Conservation (phyloP, 2,113 vertebrate species). For the Lophura nycthemera region DNA sequence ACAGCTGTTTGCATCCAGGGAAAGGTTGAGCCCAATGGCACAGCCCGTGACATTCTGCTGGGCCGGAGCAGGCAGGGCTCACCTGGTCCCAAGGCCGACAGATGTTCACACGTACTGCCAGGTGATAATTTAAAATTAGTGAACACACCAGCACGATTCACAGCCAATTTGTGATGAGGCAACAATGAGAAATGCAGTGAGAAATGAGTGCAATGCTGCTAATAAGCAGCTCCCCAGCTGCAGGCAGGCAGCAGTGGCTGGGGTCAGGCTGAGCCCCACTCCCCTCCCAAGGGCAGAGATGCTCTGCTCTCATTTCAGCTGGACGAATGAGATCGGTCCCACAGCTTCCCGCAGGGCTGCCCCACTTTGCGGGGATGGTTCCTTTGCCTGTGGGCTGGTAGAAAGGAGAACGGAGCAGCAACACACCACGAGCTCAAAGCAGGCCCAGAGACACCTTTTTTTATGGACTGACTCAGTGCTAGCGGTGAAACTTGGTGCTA, state of each 20-base stretch:
- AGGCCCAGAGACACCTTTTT: neutral
- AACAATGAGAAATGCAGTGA: neutral
- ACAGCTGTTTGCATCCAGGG: neutral
- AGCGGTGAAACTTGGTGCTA: neutral
- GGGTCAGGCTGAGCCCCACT: neutral
- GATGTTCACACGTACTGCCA: neutral
- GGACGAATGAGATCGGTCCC: neutral
- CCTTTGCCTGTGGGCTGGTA: neutral
- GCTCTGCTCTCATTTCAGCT: neutral
- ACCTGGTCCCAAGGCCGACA: neutral
- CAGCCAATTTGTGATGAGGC: neutral
- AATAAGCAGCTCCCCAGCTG: neutral
- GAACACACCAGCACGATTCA: neutral
- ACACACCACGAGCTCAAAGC: accelerated
- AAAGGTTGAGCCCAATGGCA: neutral
- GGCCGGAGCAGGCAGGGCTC: neutral
- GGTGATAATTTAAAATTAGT: neutral
- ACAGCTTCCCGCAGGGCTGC: neutral
- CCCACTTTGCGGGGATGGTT: neutral
- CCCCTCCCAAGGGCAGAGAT: too few species aligned
- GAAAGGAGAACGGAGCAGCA: neutral
- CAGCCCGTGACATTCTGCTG: neutral
- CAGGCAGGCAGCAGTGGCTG: neutral
- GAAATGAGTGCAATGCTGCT: neutral
- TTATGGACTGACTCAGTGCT: accelerated